Evolutionary conservation across 1,140 invertebrate genomes (phyloP).

Genomic region (Maniola jurtina): DNA sequence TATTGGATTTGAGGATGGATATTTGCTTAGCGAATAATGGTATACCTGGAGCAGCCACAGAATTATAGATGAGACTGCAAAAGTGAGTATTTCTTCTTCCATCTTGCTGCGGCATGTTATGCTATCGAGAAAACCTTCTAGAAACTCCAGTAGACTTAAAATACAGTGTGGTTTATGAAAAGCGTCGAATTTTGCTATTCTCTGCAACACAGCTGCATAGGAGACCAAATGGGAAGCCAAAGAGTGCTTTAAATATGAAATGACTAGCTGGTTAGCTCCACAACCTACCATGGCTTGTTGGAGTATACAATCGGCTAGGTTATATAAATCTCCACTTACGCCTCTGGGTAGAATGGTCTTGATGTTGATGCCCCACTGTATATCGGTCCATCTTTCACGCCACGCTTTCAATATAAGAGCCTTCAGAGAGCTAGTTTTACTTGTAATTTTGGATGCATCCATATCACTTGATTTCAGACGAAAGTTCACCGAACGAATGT

Average conservation of each 20-base stretch:
- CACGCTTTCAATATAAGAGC: conserved; percentile 92
- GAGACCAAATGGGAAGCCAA: conserved; percentile 94
- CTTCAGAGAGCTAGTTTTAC: conserved; percentile 92
- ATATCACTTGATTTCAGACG: conserved; percentile 55
- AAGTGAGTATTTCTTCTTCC: conserved; percentile 88
- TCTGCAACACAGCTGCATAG: conserved; percentile 91
- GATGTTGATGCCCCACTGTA: conserved; percentile 97
- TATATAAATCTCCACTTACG: conserved; percentile 94
- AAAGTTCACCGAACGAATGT: background rate
- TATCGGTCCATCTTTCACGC: conserved; percentile 95
- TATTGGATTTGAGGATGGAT: conserved; percentile 72
- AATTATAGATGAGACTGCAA: conserved; percentile 86
- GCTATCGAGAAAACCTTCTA: conserved; percentile 88
- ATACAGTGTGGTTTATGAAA: conserved; percentile 94
- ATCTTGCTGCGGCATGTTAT: conserved; percentile 86
- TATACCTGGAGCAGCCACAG: conserved; percentile 91
- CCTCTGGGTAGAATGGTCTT: conserved; percentile 92
- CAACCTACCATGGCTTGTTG: conserved; percentile 95
- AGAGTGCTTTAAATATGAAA: conserved; percentile 95
- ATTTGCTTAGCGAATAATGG: conserved; percentile 80
- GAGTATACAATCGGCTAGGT: conserved; percentile 94
- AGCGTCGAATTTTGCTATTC: conserved; percentile 93
- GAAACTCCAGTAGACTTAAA: conserved; percentile 90
- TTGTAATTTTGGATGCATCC: conserved; percentile 87
- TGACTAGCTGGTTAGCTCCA: conserved; percentile 92